Percentiles rank a stretch among this genome's conserved stretches.
phyloP scores from a whole-genome alignment of 2,113 vertebrate genomes.

The Pluvialis apricaria region DNA sequence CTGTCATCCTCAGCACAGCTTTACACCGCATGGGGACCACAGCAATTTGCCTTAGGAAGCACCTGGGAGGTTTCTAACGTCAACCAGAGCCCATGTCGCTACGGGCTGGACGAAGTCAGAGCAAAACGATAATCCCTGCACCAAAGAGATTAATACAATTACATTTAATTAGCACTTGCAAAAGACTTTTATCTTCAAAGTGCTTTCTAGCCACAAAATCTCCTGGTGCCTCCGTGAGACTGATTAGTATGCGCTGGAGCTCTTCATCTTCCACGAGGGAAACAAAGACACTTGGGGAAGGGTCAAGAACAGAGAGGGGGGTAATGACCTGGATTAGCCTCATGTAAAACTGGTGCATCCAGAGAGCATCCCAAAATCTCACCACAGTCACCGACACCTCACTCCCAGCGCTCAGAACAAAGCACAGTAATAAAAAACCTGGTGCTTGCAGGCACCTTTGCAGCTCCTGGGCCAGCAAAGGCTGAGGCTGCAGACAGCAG shows the following conservation, averaged over 20 bases:
- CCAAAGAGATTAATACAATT: not conserved
- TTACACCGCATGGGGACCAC: rapidly evolving
- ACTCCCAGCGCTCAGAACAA: not conserved
- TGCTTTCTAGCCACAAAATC: not conserved
- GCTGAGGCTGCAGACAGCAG: not conserved
- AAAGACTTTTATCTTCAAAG: slow-evolving; percentile 14
- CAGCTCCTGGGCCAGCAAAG: not conserved
- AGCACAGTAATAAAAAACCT: not conserved
- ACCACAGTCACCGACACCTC: rapidly evolving
- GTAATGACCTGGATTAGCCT: not conserved
- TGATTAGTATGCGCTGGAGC: not conserved
- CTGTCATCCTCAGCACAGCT: not conserved
- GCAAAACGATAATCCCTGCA: not conserved
- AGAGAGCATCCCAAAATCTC: not conserved
- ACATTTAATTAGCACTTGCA: slow-evolving; percentile 7
- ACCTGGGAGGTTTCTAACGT: not conserved
- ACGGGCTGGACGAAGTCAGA: not conserved
- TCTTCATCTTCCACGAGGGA: not conserved
- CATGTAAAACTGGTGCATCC: not conserved
- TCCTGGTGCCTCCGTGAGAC: not conserved
- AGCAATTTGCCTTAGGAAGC: not conserved
- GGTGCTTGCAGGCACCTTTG: not conserved
- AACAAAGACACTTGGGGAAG: not conserved
- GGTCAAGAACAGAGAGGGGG: not conserved
- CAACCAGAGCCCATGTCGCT: rapidly evolving